phyloP scores from a whole-genome alignment of 1,140 invertebrate species.

The Drosophila sproati region DNA sequence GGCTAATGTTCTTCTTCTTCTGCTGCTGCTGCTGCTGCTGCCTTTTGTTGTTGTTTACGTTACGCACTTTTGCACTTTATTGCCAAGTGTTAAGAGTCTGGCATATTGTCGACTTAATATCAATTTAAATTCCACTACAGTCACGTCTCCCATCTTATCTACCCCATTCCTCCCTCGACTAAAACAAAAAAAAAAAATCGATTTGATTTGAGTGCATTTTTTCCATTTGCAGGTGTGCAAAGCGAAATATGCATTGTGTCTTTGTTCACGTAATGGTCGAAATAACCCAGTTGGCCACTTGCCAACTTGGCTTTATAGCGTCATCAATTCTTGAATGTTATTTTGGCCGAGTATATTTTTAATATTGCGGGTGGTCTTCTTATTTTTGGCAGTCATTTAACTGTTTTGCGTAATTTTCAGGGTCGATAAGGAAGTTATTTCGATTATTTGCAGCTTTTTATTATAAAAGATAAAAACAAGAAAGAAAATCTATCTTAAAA shows the following conservation, averaged over 20 bases:
- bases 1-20: slow-evolving; percentile 20
- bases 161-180: slow-evolving; percentile 31
- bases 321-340: neutral
- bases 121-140: slow-evolving; percentile 50
- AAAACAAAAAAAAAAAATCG: slow-evolving; percentile 79
- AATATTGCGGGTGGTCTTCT: neutral
- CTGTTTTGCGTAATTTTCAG: slow-evolving; percentile 62
- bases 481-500: too few species aligned
- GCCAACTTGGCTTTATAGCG: slow-evolving; percentile 46
- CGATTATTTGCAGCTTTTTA: neutral
- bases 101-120: slow-evolving; percentile 29
- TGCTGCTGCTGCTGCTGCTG: too few species aligned
- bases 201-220: slow-evolving; percentile 57
- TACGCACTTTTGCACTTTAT: slow-evolving; percentile 55
- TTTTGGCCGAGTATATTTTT: neutral
- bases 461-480: neutral
- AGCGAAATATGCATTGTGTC: slow-evolving; percentile 3
- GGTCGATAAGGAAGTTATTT: slow-evolving; percentile 26
- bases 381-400: slow-evolving; percentile 26
- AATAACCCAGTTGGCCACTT: slow-evolving; percentile 61
- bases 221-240: slow-evolving; percentile 45
- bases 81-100: neutral
- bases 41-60: neutral
- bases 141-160: slow-evolving; percentile 47
- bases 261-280: slow-evolving; percentile 54